A percentile compares a stretch with the other conserved stretches of the same genome.
Conservation (phyloP, 2,888 invertebrate genomes). For the Lypha dubia region DNA sequence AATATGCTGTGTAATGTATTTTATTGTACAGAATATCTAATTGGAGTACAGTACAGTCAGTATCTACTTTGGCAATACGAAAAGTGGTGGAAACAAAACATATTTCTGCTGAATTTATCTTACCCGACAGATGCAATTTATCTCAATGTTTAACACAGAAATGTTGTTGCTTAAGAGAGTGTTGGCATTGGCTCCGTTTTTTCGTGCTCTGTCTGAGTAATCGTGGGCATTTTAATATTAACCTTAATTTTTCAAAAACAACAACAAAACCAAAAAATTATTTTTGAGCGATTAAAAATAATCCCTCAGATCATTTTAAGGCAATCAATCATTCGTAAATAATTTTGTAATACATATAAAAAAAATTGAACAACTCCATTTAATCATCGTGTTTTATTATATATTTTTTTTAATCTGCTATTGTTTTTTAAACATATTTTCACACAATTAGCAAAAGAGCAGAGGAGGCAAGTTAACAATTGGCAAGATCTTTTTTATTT, state of each 20-base stretch:
- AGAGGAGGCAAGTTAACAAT: not conserved
- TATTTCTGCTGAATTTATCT: too few relatives aligned
- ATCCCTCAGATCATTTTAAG: slow-evolving; percentile 31
- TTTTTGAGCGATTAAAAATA: slow-evolving; percentile 23
- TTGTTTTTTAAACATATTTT: slow-evolving; percentile 62
- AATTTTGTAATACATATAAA: slow-evolving; percentile 31
- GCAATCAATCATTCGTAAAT: slow-evolving; percentile 48
- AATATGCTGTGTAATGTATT: too few relatives aligned
- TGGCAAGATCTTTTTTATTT: slow-evolving; percentile 29
- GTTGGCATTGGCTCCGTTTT: not conserved
- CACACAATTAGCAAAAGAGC: slow-evolving; percentile 65
- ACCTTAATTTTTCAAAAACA: not conserved
- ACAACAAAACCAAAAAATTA: not conserved
- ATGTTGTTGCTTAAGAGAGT: too few relatives aligned
- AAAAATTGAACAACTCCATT: slow-evolving; percentile 19
- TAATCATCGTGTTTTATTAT: slow-evolving; percentile 49
- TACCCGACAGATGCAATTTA: too few relatives aligned
- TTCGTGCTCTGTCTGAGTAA: not conserved
- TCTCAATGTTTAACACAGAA: too few relatives aligned
- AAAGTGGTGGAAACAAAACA: too few relatives aligned
- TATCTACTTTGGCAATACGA: too few relatives aligned
- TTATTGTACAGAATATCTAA: too few relatives aligned
- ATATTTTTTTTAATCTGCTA: slow-evolving; percentile 51
- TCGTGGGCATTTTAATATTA: not conserved
- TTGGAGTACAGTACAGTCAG: too few relatives aligned